Evolutionary conservation across 2,888 invertebrate genomes (phyloP).

Genomic region (Eulithis prunata): DNA sequence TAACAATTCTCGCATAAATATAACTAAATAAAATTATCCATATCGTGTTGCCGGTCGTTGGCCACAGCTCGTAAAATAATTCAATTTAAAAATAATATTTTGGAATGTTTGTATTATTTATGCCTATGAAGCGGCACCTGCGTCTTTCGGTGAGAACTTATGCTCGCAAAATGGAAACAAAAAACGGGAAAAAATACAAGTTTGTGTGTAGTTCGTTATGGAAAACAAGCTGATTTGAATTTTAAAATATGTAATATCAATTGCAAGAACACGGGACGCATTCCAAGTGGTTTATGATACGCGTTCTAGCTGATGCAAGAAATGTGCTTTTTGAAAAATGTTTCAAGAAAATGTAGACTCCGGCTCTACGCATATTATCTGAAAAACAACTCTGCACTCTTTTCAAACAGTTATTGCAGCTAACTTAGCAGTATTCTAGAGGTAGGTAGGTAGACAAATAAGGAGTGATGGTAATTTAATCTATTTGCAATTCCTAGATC

Average conservation of each 20-base stretch:
- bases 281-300: slow-evolving; percentile 24
- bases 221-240: slow-evolving; percentile 37
- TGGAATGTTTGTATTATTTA: slow-evolving; percentile 34
- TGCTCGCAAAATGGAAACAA: slow-evolving; percentile 31
- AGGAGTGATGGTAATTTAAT: slow-evolving; percentile 14
- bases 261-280: slow-evolving; percentile 24
- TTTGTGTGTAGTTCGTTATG: slow-evolving; percentile 34
- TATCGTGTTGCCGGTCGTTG: slow-evolving; percentile 46
- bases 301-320: slow-evolving; percentile 4
- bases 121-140: slow-evolving; percentile 40
- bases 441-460: too few relatives aligned
- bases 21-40: slow-evolving; percentile 67
- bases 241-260: slow-evolving; percentile 38
- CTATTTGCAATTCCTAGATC: slow-evolving; percentile 27
- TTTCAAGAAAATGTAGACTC: too few relatives aligned
- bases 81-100: slow-evolving; percentile 64
- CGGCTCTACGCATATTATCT: too few relatives aligned
- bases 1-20: slow-evolving; percentile 55
- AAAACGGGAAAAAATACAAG: slow-evolving; percentile 24
- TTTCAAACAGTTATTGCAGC: too few relatives aligned
- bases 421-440: too few relatives aligned
- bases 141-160: slow-evolving; percentile 29
- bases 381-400: too few relatives aligned
- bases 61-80: slow-evolving; percentile 63
- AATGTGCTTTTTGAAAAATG: background rate